Percentiles rank a stretch among this genome's conserved stretches.
phyloP scores from a whole-genome alignment of 2,888 invertebrate genomes.

The Lymantria dispar region DNA sequence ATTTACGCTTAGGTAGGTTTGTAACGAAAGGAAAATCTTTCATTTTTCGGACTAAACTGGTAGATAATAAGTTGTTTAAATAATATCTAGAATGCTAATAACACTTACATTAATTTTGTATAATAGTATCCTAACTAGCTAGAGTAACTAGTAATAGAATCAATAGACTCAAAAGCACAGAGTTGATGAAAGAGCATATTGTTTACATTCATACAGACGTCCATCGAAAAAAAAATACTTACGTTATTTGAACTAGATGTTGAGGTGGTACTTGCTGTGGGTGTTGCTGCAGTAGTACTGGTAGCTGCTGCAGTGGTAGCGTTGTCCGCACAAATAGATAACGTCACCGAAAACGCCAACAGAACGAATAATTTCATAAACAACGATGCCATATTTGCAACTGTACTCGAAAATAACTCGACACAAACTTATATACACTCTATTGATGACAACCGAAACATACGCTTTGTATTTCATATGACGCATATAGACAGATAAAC shows the following conservation, averaged over 20 bases:
- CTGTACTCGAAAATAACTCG: conserved; percentile 13
- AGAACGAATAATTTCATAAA: conserved; percentile 34
- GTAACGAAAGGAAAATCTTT: too few relatives aligned
- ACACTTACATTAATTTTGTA: too few relatives aligned
- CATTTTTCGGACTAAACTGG: too few relatives aligned
- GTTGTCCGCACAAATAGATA: conserved; percentile 33
- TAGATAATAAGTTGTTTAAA: too few relatives aligned
- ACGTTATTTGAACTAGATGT: not conserved
- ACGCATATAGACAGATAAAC: conserved; percentile 11
- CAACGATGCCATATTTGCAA: conserved; percentile 32
- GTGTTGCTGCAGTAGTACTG: conserved; percentile 9
- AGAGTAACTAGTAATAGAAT: too few relatives aligned
- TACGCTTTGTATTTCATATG: conserved; percentile 12
- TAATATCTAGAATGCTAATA: too few relatives aligned
- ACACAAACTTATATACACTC: conserved; percentile 32
- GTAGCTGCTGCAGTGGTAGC: conserved; percentile 15
- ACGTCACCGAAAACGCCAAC: conserved; percentile 28
- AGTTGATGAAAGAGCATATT: not conserved
- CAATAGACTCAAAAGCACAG: too few relatives aligned
- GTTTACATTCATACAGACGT: not conserved
- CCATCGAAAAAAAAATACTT: not conserved
- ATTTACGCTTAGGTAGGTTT: too few relatives aligned
- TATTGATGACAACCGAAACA: conserved; percentile 27
- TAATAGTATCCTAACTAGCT: too few relatives aligned
- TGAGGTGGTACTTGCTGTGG: conserved; percentile 2